Conservation (phyloP, 2,888 invertebrate genomes). For the Melanophora roralis region DNA sequence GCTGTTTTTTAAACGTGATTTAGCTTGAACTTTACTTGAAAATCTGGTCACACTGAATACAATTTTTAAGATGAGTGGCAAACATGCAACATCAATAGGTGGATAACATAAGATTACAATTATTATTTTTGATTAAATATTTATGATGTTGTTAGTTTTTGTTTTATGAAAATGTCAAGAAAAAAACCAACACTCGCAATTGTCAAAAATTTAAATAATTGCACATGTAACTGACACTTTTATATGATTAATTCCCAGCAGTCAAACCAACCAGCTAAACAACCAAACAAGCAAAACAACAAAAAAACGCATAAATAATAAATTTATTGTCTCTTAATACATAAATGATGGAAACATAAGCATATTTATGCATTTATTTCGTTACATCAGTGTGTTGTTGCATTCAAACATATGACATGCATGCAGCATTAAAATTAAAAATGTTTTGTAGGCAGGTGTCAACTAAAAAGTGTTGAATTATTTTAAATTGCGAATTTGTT, state of each 20-base stretch:
- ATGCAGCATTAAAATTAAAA: slow-evolving; percentile 19
- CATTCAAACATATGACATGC: slow-evolving; percentile 4
- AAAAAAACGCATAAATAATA: slow-evolving; percentile 34
- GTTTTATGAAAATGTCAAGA: slow-evolving; percentile 1
- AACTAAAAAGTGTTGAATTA: slow-evolving; percentile 50
- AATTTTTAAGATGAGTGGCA: slow-evolving; percentile 30
- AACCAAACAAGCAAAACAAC: no score
- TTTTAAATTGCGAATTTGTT: slow-evolving; percentile 30
- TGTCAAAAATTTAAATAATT: slow-evolving; percentile 29
- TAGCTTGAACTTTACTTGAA: no score
- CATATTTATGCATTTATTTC: neutral
- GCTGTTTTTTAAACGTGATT: no score
- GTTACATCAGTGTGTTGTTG: neutral
- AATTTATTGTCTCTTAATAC: slow-evolving; percentile 27
- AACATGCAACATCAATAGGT: slow-evolving; percentile 50
- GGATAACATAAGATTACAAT: slow-evolving; percentile 9
- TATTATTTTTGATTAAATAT: slow-evolving; percentile 37
- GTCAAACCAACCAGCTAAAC: neutral
- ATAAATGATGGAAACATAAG: slow-evolving; percentile 9
- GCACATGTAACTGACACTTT: slow-evolving; percentile 36
- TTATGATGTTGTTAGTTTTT: slow-evolving; percentile 17
- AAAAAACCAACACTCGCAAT: neutral
- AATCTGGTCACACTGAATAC: no score
- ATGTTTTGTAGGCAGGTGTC: slow-evolving; percentile 55
- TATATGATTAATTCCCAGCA: slow-evolving; percentile 34